Conservation (phyloP, 2,888 invertebrate species). For the Aspidiotus destructor region DNA sequence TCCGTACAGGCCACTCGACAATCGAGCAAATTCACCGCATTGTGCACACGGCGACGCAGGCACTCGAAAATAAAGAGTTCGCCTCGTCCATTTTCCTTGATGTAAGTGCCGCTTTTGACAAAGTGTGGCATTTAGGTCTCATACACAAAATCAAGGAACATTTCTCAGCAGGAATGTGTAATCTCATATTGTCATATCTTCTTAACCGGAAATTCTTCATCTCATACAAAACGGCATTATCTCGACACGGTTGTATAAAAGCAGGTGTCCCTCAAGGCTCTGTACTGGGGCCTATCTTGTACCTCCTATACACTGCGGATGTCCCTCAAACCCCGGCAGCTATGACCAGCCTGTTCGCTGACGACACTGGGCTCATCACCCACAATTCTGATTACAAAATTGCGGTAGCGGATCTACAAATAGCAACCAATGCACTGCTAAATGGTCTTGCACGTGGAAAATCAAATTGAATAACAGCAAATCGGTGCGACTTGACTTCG, state of each 20-base stretch:
- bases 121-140: slow-evolving; percentile 1
- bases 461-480: neutral
- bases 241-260: neutral
- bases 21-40: slow-evolving; percentile 6
- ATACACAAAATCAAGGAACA: neutral
- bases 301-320: neutral
- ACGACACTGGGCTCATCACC: neutral
- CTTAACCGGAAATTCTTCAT: neutral
- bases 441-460: neutral
- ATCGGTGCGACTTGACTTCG: neutral
- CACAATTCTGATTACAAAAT: neutral
- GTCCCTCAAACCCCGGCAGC: neutral
- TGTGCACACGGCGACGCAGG: slow-evolving; percentile 4
- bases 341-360: neutral
- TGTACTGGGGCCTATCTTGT: neutral
- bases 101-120: slow-evolving; percentile 4
- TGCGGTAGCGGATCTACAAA: neutral
- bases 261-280: slow-evolving; percentile 6
- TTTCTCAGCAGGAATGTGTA: neutral
- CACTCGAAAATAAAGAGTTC: slow-evolving; percentile 5
- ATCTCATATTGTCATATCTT: slow-evolving; percentile 9
- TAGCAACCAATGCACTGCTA: neutral
- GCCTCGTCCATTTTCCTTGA: neutral
- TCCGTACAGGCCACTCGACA: slow-evolving; percentile 5
- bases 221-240: neutral